phyloP scores from a whole-genome alignment of 2,797 vertebrate species.

The Epinephelus awoara region DNA sequence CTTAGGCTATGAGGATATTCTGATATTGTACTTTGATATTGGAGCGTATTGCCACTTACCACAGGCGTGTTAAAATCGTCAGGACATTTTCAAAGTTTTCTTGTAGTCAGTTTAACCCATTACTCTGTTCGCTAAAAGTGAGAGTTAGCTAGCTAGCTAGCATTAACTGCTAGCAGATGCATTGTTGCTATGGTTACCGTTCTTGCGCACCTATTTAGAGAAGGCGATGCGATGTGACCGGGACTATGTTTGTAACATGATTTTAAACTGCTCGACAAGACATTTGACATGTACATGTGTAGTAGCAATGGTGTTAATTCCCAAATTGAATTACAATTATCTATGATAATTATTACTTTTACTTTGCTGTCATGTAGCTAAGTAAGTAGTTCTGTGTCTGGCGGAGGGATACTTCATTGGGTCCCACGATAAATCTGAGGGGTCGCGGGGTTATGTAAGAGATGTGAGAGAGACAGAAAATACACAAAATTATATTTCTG shows the following conservation, averaged over 20 bases:
- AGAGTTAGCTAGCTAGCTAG: not conserved
- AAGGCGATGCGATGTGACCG: not conserved
- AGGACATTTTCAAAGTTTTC: not conserved
- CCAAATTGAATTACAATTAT: not conserved
- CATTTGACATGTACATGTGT: not conserved
- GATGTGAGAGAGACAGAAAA: not conserved
- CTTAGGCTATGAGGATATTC: not conserved
- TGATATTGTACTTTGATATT: not conserved
- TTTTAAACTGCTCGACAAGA: not conserved
- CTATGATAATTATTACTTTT: not conserved
- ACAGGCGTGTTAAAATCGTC: not conserved
- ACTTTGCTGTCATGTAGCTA: not conserved
- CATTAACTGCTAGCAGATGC: not conserved
- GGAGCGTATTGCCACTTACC: not conserved
- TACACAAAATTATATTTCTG: not conserved
- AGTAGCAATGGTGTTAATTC: not conserved
- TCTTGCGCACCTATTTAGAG: not conserved
- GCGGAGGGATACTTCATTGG: not conserved
- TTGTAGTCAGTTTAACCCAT: not conserved
- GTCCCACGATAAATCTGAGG: not conserved
- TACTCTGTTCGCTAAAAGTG: not conserved
- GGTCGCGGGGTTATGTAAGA: not conserved
- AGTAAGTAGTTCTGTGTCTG: not conserved
- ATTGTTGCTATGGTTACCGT: conserved; percentile 11
- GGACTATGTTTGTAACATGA: not conserved